Evolutionary conservation across 2,113 vertebrate species (phyloP).

Genomic region (Dasyprocta punctata): DNA sequence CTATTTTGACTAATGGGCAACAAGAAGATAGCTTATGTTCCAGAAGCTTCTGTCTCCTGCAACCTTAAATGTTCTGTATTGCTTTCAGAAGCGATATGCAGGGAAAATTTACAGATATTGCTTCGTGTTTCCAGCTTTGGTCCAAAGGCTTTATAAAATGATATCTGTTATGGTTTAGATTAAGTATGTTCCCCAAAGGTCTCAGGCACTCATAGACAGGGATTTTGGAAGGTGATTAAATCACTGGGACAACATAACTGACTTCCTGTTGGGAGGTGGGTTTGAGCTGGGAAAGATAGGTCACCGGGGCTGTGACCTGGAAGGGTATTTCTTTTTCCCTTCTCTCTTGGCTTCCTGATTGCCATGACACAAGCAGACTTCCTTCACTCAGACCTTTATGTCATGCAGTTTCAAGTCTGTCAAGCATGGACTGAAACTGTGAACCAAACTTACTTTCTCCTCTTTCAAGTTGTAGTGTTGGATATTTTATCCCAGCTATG

Average conservation of each 20-base stretch:
- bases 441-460: not conserved
- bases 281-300: not conserved
- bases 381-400: not conserved
- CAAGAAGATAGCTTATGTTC: not conserved
- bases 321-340: not conserved
- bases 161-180: not conserved
- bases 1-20: not conserved
- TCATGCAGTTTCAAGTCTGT: not conserved
- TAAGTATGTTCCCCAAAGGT: not conserved
- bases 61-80: not conserved
- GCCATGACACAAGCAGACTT: not conserved
- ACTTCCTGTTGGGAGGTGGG: not conserved
- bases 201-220: not conserved
- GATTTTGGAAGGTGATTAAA: not conserved
- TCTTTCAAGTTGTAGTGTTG: not conserved
- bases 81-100: not conserved
- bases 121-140: not conserved
- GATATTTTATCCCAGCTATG: not conserved
- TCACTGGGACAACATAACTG: not conserved
- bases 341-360: not conserved
- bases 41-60: not conserved
- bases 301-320: not conserved
- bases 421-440: not conserved
- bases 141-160: not conserved
- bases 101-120: not conserved